Evolutionary conservation across 2,113 vertebrate genomes (phyloP), one percentile per base, ranked within the genome.

Genomic region (Balaeniceps rex): DNA sequence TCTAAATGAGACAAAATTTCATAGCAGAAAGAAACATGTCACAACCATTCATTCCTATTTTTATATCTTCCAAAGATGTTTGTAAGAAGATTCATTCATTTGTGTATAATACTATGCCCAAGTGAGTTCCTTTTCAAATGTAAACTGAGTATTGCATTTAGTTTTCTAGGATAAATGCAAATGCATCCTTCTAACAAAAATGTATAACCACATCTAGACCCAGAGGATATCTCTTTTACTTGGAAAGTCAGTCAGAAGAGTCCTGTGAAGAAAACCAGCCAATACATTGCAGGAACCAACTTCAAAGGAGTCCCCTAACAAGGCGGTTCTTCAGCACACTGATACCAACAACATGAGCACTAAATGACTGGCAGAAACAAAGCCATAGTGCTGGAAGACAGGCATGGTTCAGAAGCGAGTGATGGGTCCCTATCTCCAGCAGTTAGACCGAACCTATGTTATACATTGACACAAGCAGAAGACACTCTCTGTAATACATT

Each of bases 181-280:
- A 97, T 92, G 97, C 89, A 64, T 96, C 96, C 95, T 95, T 96
- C 95, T 92, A 97, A 97, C 90, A 96, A 96, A 97, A 97, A 96
- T 46, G 69, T 79, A 38, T 89, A 95, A 97, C 91, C 78, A 60
- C 60, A 80, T 18, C 57, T 33, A 97, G 96, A 96, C 94, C 66
- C 91, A 92, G 96, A 97, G 74, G 81, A 93, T 38, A 31, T 40
- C 83, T 92, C 90, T 83, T 91, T 75, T 14, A 49, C 72, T 96
- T 29, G 81, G 65, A 72, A 96, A 96, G 71, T 52, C 75, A 90
- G 83, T 77, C 90, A 92, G 95, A 96, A 98, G 97, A 98, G 88
- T 31, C 80, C 22, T 60, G 57, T 76, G 91, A 97, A 95, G 90
- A 92, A 96, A 98, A 97, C 85, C 94, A 98, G 96, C 92, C 94